phyloP scores from a whole-genome alignment of 2,888 invertebrate genomes.

The Nomada ruficornis region DNA sequence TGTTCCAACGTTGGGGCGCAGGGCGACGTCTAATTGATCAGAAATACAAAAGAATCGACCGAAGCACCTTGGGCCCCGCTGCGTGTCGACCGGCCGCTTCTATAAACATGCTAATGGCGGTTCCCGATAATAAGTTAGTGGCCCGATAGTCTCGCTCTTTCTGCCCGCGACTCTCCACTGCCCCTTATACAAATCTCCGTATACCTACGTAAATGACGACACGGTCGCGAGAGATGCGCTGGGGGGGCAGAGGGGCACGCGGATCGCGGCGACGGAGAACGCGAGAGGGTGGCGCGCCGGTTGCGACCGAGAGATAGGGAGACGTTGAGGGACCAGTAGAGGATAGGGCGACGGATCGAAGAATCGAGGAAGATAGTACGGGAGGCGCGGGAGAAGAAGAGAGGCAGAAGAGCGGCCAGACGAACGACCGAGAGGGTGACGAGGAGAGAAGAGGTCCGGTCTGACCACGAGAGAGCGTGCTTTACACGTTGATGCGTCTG shows the following conservation, averaged over 20 bases:
- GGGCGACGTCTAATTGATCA: slow-evolving; percentile 74
- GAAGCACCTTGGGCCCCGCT: slow-evolving; percentile 45
- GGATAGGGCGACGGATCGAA: neutral
- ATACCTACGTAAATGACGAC: slow-evolving; percentile 46
- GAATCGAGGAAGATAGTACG: slow-evolving; percentile 22
- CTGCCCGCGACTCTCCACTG: slow-evolving; percentile 41
- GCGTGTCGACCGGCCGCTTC: slow-evolving; percentile 74
- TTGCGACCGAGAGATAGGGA: slow-evolving; percentile 15
- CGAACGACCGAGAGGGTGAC: slow-evolving; percentile 5
- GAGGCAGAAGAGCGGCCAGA: slow-evolving; percentile 5
- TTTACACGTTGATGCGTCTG: slow-evolving; percentile 77
- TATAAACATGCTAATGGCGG: slow-evolving; percentile 81
- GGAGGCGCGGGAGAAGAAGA: neutral
- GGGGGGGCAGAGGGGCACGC: neutral
- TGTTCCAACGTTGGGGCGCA: slow-evolving; percentile 27
- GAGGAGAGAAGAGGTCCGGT: slow-evolving; percentile 43
- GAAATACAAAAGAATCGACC: slow-evolving; percentile 70
- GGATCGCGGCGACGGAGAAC: slow-evolving; percentile 5
- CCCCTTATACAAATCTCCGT: slow-evolving; percentile 45
- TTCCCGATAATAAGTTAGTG: slow-evolving; percentile 79
- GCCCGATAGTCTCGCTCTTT: slow-evolving; percentile 62
- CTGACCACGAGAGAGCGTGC: slow-evolving; percentile 73
- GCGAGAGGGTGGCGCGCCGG: neutral
- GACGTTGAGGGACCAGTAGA: slow-evolving; percentile 6
- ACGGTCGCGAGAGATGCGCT: slow-evolving; percentile 5